Evolutionary conservation across 2,888 invertebrate species (phyloP), one percentile per base, ranked within the genome.

Genomic region (Azorinus chamasolen): DNA sequence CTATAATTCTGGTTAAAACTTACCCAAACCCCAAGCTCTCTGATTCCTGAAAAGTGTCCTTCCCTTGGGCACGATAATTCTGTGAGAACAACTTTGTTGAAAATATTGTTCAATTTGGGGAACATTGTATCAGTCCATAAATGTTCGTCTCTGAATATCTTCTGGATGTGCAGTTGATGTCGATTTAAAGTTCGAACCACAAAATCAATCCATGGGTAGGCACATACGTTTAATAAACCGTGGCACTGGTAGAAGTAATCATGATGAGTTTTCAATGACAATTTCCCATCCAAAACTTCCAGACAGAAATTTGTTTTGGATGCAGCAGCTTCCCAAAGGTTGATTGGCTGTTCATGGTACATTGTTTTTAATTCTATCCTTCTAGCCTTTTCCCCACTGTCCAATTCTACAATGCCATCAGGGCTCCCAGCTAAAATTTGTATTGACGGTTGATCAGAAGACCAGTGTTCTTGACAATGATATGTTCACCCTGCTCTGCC

Each of bases 161-260:
- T 25, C 43, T 74, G 58, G 24, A 66, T 66, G 46, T 51, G 32
- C 4, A 71, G 24, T n/a, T 78, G 68, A 53, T 73, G 69, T 8
- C 68, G 72, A 45, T 72, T 63, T 6, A 37, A 16, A 24, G 59
- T 63, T 39, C 77, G 37, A 1, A 64, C 61, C 24, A 73, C 61
- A 63, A 78, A 72, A 39, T 73, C 71, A n/a, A 66, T 41, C 76
- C 76, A 76, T n/a, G 46, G 59, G 14, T 54, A 14, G 8, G 50
- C 37, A 51, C 61, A 71, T 2, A 71, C 46, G 45, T 71, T 51
- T 18, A 76, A 18, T 25, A 74, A 24, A 0, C 68, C 58, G 45
- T 74, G 74, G 32, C 74, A 74, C 59, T 69, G 63, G 32, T 50
- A 71, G 48, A 25, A 76, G 32, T 72, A 77, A n/a, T 57, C 58